phyloP scores from a whole-genome alignment of 2,113 vertebrate genomes.

The Phrynosoma platyrhinos region DNA sequence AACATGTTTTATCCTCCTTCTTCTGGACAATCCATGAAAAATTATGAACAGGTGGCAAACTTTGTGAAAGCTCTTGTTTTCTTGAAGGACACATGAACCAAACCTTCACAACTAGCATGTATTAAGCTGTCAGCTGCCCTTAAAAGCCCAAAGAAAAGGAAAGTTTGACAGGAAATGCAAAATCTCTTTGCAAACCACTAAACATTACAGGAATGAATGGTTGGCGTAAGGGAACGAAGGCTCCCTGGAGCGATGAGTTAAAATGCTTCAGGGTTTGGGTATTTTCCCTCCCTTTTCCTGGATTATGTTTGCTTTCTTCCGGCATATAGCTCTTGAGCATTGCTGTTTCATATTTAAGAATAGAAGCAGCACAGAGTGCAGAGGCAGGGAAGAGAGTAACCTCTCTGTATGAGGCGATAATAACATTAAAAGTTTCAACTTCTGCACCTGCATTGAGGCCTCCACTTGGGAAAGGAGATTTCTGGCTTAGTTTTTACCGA shows the following conservation, averaged over 20 bases:
- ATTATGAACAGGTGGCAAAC: neutral
- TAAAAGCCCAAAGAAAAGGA: conserved; percentile 53
- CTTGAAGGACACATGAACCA: neutral
- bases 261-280: conserved; percentile 25
- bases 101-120: neutral
- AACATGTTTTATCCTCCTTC: too few species aligned
- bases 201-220: conserved; percentile 60
- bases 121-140: conserved; percentile 41
- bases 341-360: conserved; percentile 45
- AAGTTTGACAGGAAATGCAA: conserved; percentile 61
- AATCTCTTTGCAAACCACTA: conserved; percentile 55
- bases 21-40: neutral
- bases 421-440: conserved; percentile 8
- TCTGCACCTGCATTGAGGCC: conserved; percentile 55
- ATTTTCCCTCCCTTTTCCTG: conserved; percentile 45
- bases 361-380: conserved; percentile 7
- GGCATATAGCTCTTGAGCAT: conserved; percentile 49
- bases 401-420: neutral
- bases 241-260: conserved; percentile 33
- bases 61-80: neutral
- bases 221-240: conserved; percentile 51
- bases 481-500: neutral
- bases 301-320: conserved; percentile 54
- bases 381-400: neutral
- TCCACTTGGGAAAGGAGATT: neutral